Evolutionary conservation across 23 tunicate genomes (phyloP).

Genomic region (Diplosoma virens): DNA sequence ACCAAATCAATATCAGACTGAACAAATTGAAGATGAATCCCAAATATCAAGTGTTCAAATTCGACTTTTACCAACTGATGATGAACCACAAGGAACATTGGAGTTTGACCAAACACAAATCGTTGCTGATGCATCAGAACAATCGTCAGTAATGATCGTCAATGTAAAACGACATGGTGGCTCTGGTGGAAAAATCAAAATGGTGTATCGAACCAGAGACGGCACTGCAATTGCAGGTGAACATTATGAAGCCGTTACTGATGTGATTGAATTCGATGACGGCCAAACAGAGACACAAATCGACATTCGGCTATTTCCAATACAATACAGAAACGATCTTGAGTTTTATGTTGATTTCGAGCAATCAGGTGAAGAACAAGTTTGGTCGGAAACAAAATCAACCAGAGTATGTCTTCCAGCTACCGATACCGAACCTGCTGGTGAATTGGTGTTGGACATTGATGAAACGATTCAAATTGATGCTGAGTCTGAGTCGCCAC

Average conservation of each 20-base stretch:
- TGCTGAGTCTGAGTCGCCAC: not conserved
- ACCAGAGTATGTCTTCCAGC: slow-evolving; percentile 2
- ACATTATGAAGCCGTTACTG: not conserved
- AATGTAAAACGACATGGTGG: slow-evolving; percentile 14
- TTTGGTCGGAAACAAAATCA: too few relatives aligned
- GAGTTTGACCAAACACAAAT: too few relatives aligned
- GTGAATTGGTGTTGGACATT: not conserved
- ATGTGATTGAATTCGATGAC: not conserved
- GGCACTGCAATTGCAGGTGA: slow-evolving; percentile 19
- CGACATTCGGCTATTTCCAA: not conserved
- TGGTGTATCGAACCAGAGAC: slow-evolving; percentile 5
- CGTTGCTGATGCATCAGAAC: too few relatives aligned
- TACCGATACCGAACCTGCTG: slow-evolving; percentile 39
- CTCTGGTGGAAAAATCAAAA: not conserved
- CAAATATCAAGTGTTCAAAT: too few relatives aligned
- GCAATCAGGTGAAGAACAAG: not conserved
- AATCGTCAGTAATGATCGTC: not conserved
- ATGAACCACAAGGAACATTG: too few relatives aligned
- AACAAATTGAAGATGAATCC: too few relatives aligned
- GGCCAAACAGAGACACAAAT: not conserved
- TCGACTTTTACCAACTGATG: too few relatives aligned
- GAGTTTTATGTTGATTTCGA: not conserved
- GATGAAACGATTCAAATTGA: not conserved
- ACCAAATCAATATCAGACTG: too few relatives aligned
- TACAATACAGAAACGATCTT: slow-evolving; percentile 1